Evolutionary conservation across 2,113 vertebrate genomes (phyloP).

Genomic region (Poicephalus gulielmi): DNA sequence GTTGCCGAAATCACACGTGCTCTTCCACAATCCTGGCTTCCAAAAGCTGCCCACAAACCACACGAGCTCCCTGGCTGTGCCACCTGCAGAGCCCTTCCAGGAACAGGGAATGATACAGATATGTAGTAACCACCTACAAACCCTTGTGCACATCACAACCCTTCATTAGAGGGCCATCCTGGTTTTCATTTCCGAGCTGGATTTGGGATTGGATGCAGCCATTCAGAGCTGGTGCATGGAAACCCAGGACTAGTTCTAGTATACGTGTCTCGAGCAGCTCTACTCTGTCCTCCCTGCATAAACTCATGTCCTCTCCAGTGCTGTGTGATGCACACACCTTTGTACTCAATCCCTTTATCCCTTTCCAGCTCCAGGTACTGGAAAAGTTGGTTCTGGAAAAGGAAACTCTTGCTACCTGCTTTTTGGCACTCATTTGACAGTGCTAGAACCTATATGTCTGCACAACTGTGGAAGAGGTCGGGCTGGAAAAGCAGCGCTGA

Average conservation of each 20-base stretch:
- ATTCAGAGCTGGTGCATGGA: neutral
- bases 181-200: neutral
- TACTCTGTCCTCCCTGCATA: neutral
- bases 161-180: neutral
- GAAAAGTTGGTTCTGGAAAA: neutral
- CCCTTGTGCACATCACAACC: rapidly evolving
- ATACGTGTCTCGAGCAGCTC: neutral
- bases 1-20: rapidly evolving
- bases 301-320: rapidly evolving
- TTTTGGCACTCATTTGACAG: neutral
- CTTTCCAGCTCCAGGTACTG: neutral
- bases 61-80: rapidly evolving
- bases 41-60: neutral
- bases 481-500: neutral
- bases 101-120: rapidly evolving
- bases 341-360: rapidly evolving
- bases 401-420: neutral
- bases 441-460: neutral
- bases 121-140: rapidly evolving
- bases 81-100: neutral
- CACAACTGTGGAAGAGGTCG: rapidly evolving
- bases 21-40: neutral
- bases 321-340: neutral
- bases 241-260: neutral
- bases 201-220: too few relatives aligned